Conservation (phyloP, 2,113 vertebrate genomes). For the Oryctolagus cuniculus region mOryCun1.1 NC_091434.1:169542501-169543000, state of each 20-base stretch:
- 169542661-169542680: neutral
- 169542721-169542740: neutral
- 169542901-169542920: slow-evolving; percentile 1
- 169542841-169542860: neutral
- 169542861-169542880: neutral
- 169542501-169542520: neutral
- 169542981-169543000: neutral
- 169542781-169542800: neutral
- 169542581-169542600: neutral
- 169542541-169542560: neutral
- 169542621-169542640: neutral
- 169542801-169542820: neutral
- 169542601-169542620: neutral
- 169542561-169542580: too few relatives aligned
- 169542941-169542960: neutral
- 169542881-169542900: neutral
- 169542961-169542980: neutral
- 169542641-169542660: neutral
- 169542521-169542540: neutral
- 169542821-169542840: neutral
- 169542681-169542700: neutral
- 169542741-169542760: neutral
- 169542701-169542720: neutral
- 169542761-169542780: neutral
- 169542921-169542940: neutral